Percentiles rank a stretch among this genome's conserved stretches.
Conservation (phyloP, 2,888 invertebrate genomes). For the Pachymerium ferrugineum region DNA sequence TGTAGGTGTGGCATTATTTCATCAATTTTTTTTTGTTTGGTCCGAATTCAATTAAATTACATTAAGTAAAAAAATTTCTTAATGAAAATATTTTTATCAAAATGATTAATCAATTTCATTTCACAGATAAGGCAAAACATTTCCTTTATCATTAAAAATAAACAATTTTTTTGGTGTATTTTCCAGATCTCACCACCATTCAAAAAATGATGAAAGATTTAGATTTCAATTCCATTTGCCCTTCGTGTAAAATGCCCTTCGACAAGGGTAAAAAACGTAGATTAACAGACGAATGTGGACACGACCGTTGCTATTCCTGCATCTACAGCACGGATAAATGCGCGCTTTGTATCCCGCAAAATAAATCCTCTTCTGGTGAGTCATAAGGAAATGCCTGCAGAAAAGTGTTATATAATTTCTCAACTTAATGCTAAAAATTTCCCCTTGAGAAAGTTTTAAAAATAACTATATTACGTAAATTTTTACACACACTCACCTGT, state of each 20-base stretch:
- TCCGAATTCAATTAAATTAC: neutral
- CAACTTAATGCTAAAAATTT: neutral
- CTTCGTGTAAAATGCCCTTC: conserved; percentile 64
- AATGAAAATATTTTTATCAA: too few relatives aligned
- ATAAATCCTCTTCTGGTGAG: neutral
- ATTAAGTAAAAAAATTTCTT: too few relatives aligned
- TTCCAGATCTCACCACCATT: conserved; percentile 43
- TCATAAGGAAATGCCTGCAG: neutral
- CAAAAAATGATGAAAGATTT: conserved; percentile 40
- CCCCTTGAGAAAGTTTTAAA: neutral
- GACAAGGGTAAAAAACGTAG: conserved; percentile 94
- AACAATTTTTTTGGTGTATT: conserved; percentile 35
- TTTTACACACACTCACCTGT: too few relatives aligned
- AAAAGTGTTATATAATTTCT: neutral
- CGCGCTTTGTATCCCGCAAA: conserved; percentile 63
- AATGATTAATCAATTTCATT: too few relatives aligned
- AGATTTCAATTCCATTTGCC: conserved; percentile 41
- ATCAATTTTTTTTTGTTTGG: too few relatives aligned
- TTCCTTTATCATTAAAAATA: neutral
- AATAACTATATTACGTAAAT: too few relatives aligned
- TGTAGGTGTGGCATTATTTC: neutral
- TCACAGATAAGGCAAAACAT: neutral
- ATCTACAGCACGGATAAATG: conserved; percentile 89
- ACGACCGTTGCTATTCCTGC: conserved; percentile 91
- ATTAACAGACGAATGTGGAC: conserved; percentile 90